phyloP scores from a whole-genome alignment of 2,113 vertebrate genomes.

The Asarcornis scutulata region DNA sequence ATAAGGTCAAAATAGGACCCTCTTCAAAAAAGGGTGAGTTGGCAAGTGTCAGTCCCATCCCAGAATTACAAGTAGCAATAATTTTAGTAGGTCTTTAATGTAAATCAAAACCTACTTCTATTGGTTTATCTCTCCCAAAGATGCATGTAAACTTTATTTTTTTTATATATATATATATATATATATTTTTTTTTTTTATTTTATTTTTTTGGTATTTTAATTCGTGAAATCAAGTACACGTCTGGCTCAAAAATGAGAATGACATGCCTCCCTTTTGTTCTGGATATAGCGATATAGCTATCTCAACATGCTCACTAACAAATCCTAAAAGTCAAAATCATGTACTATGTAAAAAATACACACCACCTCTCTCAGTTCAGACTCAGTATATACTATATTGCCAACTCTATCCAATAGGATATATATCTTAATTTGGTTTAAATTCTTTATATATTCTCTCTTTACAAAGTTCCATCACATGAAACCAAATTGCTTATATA shows the following conservation, averaged over 20 bases:
- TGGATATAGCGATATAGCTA: conserved; percentile 37
- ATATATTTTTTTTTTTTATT: conserved; percentile 1
- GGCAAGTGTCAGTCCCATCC: conserved; percentile 69
- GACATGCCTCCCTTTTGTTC: conserved; percentile 42
- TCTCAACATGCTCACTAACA: conserved; percentile 52
- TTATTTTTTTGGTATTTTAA: conserved; percentile 48
- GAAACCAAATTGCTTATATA: conserved; percentile 77
- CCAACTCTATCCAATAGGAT: conserved; percentile 84
- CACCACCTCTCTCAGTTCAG: conserved; percentile 35
- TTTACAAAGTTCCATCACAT: conserved; percentile 79
- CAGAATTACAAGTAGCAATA: conserved; percentile 47
- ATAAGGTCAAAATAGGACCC: conserved; percentile 80
- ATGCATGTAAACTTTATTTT: conserved; percentile 25
- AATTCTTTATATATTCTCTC: conserved; percentile 77
- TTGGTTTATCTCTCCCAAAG: conserved; percentile 27
- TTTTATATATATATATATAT: background rate
- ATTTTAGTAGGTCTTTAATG: conserved; percentile 34
- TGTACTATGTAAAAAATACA: conserved; percentile 52
- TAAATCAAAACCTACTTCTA: conserved; percentile 34
- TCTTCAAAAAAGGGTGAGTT: conserved; percentile 76
- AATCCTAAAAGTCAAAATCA: conserved; percentile 56
- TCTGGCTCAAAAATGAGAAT: conserved; percentile 53
- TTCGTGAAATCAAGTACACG: conserved; percentile 30
- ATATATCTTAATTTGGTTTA: conserved; percentile 76
- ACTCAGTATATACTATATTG: conserved; percentile 66